Base-by-base conservation (phyloP, 2,888 invertebrate species). In the Limnephilus auricula region DNA sequence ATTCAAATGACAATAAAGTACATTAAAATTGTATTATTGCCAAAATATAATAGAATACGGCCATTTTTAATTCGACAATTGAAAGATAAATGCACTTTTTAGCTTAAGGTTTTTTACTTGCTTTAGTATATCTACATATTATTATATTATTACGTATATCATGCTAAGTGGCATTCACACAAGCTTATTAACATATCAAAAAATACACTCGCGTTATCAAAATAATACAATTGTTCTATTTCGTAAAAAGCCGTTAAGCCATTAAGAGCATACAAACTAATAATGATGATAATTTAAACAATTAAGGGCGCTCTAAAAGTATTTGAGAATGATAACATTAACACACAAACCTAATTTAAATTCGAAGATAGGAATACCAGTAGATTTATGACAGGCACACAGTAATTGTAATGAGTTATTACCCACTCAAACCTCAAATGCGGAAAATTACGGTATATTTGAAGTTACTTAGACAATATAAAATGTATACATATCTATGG, bases 21-120 rank as follows among this genome's bases (percentile, higher is more conserved):
- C 84, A 84, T n/a, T 84, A 84, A 84, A 84, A n/a, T 25, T 84
- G 84, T 84, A 84, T 84, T 84, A 84, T 84, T 37, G 37, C 37
- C 32, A n/a, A 84, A 84, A 84, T 4, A 84, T 84, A 84, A 18
- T 34, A 40, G 40, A 84, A 37, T n/a, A 25, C 5, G 25, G 25
- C 18, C 25, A 65, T 65, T 65, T 65, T 65, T 65, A 65, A 65
- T 65, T 25, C 9, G 65, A 9, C 65, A 65, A 65, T n/a, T n/a
- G n/a, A 65, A 25, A 65, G 65, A 65, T 65, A 65, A 65, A 65
- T 65, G n/a, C 65, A 65, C 65, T 65, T 65, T n/a, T n/a, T 65
- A 15, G 9, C 65, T n/a, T 9, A 9, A 25, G 65, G n/a, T 25
- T 65, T 65, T 50, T n/a, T 9, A n/a, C 25, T 65, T 65, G 65